A percentile compares a stretch with the other conserved stretches of the same genome.
phyloP scores from a whole-genome alignment of 2,888 invertebrate species.

The Sceliomorpha sp. region DNA sequence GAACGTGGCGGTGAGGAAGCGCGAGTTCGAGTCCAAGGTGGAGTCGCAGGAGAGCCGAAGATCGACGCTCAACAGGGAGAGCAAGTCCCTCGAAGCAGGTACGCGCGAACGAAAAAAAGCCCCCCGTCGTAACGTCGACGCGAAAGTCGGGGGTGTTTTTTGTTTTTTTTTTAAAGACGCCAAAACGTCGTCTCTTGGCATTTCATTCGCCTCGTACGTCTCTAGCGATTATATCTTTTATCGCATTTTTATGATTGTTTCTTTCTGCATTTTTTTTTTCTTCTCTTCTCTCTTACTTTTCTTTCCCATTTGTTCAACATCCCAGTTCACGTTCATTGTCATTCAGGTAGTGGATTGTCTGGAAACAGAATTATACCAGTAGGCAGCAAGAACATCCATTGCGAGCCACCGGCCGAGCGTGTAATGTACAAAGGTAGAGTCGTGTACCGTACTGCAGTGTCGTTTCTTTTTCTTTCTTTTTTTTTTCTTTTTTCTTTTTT shows the following conservation, averaged over 20 bases:
- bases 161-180: background rate
- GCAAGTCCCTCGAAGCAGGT: conserved; percentile 83
- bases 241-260: no score
- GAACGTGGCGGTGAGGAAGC: conserved; percentile 87
- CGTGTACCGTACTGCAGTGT: no score
- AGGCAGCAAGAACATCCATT: conserved; percentile 90
- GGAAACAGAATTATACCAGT: conserved; percentile 89
- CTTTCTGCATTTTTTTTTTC: conserved; percentile 12
- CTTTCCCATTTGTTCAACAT: conserved; percentile 1
- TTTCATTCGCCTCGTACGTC: no score
- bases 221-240: no score
- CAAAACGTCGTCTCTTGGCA: no score
- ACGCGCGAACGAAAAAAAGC: conserved; percentile 3
- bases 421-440: conserved; percentile 72
- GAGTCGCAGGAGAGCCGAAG: conserved; percentile 78
- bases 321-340: conserved; percentile 65
- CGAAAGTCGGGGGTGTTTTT: background rate
- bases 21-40: conserved; percentile 86
- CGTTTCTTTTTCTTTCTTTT: no score
- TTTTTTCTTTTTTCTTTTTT: no score
- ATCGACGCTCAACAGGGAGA: conserved; percentile 80
- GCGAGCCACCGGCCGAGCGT: conserved; percentile 86
- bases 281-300: conserved; percentile 8
- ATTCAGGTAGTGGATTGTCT: conserved; percentile 84
- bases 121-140: background rate